Evolutionary conservation across 2,888 invertebrate species (phyloP), one percentile per base, ranked within the genome.

Genomic region (Amphimallon solstitiale): DNA sequence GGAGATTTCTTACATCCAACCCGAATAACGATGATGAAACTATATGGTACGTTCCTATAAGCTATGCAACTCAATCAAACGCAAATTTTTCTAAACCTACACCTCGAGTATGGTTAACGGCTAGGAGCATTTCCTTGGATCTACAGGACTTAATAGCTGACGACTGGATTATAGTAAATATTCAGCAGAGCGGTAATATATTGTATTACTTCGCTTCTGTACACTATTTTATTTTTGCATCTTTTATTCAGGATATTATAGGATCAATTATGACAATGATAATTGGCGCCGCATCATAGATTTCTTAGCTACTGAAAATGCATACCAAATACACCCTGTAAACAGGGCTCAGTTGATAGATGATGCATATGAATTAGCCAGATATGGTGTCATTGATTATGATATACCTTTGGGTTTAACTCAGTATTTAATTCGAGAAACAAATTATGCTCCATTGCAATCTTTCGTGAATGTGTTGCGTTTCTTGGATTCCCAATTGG

Each of bases 331-430:
- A 60, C 85, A 87, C 67, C 74, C 85, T 0, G 73, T 89, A 5
- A 92, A 92, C 79, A 85, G 94, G 40, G 93, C 92, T 0, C 91
- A 93, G 65, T 74, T 90, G 5, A 79, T 95, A 0, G 91, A 92
- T 72, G 94, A 95, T 78, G 83, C 89, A 6, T 86, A 88, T 67
- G 87, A 87, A 70, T 80, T 90, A 60, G 89, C 89, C 2, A 81
- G 86, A 52, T 85, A 87, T 65, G 87, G 86, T 23, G 80, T 86
- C 37, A 78, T 90, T 63, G 83, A 82, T 2, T 88, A 88, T 74
- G 73, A 76, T 0, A 71, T 82, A 15, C 84, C 89, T 0, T 82
- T 92, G 51, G 84, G 86, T 17, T 75, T 91, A 17, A 85, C 88
- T 0, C 78, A 80, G 5, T 92, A 91, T 77, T 79, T 92, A 73